Evolutionary conservation across 2,888 invertebrate species (phyloP), one percentile per base, ranked within the genome.

Genomic region (Anaspis maculata): DNA sequence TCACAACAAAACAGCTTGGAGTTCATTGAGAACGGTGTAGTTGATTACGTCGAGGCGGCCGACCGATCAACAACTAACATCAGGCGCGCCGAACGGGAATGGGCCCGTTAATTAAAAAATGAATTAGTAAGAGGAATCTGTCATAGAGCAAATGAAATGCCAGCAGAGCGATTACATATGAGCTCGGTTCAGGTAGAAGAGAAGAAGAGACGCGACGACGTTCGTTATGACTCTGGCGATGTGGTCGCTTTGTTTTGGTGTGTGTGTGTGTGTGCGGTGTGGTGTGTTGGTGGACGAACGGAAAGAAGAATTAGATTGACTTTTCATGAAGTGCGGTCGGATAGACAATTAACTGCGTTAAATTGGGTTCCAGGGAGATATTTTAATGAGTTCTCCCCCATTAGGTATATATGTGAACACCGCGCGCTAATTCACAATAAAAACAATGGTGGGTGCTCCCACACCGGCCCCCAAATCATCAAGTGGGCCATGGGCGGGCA

Each of bases 61-160:
- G 50, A 49, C 54, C 52, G 52, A 51, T n/a, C n/a, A n/a, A n/a
- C n/a, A n/a, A n/a, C n/a, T n/a, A n/a, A 51, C 51, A 51, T 46
- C 49, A 51, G 49, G 43, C 48, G 48, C 46, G 51, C n/a, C n/a
- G n/a, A n/a, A n/a, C n/a, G n/a, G n/a, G n/a, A 55, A 55, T 49
- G 53, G 57, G 56, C 51, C 53, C 54, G 59, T 62, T 62, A 62
- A 62, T 62, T 62, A 62, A 62, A 62, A 62, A 62, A 61, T 62
- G 62, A 62, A 62, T 62, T 62, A 62, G 62, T 62, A 59, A 60
- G 54, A 61, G 60, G 59, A 60, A 62, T 61, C 62, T 62, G 62
- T 62, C 62, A 62, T 61, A 61, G 55, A 51, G 54, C 54, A 62
- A 62, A 62, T 61, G 62, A 61, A 62, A 59, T 61, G 62, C 60